phyloP scores from a whole-genome alignment of 2,113 vertebrate species.

The Myrmecophaga tridactyla region DNA sequence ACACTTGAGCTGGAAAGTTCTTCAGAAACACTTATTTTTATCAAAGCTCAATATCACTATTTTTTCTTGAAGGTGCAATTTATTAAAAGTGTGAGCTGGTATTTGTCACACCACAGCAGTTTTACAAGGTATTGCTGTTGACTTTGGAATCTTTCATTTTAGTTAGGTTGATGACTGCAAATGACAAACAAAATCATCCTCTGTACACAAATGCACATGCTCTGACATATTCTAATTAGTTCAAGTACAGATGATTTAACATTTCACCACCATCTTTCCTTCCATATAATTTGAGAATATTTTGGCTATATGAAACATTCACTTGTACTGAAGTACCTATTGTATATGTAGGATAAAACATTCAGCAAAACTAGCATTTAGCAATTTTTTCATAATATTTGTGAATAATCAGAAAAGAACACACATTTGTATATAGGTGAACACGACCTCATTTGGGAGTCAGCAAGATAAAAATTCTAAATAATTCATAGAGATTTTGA shows the following conservation, averaged over 20 bases:
- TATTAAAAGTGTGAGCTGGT: background rate
- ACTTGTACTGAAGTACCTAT: background rate
- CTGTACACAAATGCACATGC: background rate
- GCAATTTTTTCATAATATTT: background rate
- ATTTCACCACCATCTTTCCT: background rate
- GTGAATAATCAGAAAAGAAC: background rate
- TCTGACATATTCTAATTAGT: background rate
- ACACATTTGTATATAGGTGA: background rate
- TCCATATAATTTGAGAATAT: background rate
- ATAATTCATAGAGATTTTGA: background rate
- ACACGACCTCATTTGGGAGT: background rate
- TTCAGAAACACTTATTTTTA: background rate
- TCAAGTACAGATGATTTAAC: background rate
- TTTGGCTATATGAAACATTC: background rate
- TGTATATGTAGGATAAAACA: background rate
- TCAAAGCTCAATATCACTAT: background rate
- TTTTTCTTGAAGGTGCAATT: background rate
- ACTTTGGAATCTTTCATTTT: background rate
- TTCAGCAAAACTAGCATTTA: constrained; percentile 25
- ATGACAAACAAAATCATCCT: constrained; percentile 11
- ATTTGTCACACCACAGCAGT: background rate
- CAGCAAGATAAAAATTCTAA: background rate
- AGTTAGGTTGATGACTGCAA: background rate
- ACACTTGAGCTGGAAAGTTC: background rate
- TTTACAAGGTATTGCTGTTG: background rate